A percentile compares a stretch with the other conserved stretches of the same genome.
Conservation (phyloP, 2,888 invertebrate species). For the Philaethria dido region DNA sequence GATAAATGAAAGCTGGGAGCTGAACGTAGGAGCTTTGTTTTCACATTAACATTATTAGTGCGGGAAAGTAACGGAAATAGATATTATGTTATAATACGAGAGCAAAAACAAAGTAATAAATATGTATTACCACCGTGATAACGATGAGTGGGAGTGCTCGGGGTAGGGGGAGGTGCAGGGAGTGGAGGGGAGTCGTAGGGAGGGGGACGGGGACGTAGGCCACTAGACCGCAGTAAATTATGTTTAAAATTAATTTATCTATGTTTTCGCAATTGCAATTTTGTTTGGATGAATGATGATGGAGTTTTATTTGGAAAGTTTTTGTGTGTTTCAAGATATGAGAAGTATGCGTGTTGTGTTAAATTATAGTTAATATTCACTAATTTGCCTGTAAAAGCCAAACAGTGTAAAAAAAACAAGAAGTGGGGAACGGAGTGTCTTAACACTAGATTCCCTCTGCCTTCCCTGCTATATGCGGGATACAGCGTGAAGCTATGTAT, state of each 20-base stretch:
- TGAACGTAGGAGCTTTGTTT: slow-evolving; percentile 9
- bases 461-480: too few species aligned
- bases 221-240: slow-evolving; percentile 36
- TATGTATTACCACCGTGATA: slow-evolving; percentile 17
- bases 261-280: slow-evolving; percentile 41
- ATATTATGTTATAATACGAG: slow-evolving; percentile 19
- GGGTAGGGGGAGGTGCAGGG: not conserved
- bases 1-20: slow-evolving; percentile 7
- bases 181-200: not conserved
- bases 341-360: not conserved
- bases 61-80: slow-evolving; percentile 16
- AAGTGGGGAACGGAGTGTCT: too few species aligned
- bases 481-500: too few species aligned
- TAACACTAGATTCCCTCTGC: too few species aligned
- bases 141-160: not conserved
- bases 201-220: not conserved
- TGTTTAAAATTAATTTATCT: slow-evolving; percentile 45
- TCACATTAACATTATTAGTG: slow-evolving; percentile 7
- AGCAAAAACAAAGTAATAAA: slow-evolving; percentile 26
- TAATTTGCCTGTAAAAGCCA: too few species aligned
- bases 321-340: not conserved
- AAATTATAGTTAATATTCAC: too few species aligned
- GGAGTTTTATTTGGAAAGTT: slow-evolving; percentile 44
- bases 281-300: slow-evolving; percentile 43
- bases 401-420: too few species aligned